Base-by-base conservation (phyloP, 2,888 invertebrate species). In the Scaptomyza caliginosa region DNA sequence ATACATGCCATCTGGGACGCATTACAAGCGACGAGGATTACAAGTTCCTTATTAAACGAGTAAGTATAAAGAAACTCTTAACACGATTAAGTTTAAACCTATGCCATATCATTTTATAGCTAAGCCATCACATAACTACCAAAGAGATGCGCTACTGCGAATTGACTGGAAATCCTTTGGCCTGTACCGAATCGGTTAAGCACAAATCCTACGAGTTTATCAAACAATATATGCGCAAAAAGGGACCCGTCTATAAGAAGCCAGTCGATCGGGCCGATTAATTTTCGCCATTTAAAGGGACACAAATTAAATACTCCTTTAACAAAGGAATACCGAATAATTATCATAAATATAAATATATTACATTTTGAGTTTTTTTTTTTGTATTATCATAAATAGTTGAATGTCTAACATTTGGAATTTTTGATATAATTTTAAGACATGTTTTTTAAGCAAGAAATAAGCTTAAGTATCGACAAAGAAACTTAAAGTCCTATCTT, bases 201-300 rank as follows among this genome's bases (percentile, higher is more conserved):
- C 95, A 96, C 79, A 99, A 99, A 92, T 97, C 98, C 17, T 96
- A 96, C 90, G 98, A 97, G 91, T 99, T 97, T 91, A 97, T 99
- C 56, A 95, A 94, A 88, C 98, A 98, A 90, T 99, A 99, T 92
- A 99, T 99, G 99, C 94, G 95, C 21, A 98, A 98, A 91, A 98
- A 97, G 91, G 98, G 97, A 0, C 94, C 95, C 2, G 93, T 95
- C 2, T 84, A 87, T 40, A 67, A 58, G 28, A 82, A 57, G 16
- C 85, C 83, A 0, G 43, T 54, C 0, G 86, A 86, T 21, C 59
- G 54, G 17, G 8, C 11, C 13, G 62, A 62, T 5, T 67, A 63
- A 38, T 34, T 39, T 34, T 36, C n/a, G 45, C 2, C 7, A 19
- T 4, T 26, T 26, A 10, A 10, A 26, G 23, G 26, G 16, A 59